Evolutionary conservation across 1,140 invertebrate genomes (phyloP), one percentile per base, ranked within the genome.

Genomic region (Drosophila sucinea): DNA sequence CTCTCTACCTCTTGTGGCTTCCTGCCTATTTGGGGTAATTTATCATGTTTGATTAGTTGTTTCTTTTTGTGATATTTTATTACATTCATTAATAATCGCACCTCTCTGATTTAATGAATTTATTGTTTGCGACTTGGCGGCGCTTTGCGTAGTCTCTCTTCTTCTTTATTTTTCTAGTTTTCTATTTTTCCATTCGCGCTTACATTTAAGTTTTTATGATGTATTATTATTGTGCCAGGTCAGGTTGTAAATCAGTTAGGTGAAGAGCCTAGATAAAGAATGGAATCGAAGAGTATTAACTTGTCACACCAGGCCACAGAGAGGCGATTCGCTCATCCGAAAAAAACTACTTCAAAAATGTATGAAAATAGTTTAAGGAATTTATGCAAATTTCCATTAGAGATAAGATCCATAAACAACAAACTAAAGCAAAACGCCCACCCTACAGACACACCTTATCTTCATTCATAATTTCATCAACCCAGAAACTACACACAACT

Each of bases 401-500:
- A 60, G 33, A 25, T 60, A 25, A 11, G 32, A 17, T 33, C 5
- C 1, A 23, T 11, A 35, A 35, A 23, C 5, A 27, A 7, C 23
- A 51, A 27, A 27, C 44, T 23, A 47, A 47, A 47, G 44, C 17
- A 47, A 35, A 27, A 3, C 30, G 25, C 60, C 41, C n/a, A 41
- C 58, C 32, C 65, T 63, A 51, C 69, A 67, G 72, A 69, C 83
- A 79, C 85, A 87, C 83, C 80, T 89, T 87, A 89, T 87, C 84
- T 78, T 73, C 84, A 87, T 87, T 87, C 84, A 87, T 87, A 87
- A 87, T 87, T 87, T 87, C 84, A 87, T 90, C 89, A 89, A 85
- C 70, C 84, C 77, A 87, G 65, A 83, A 86, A 68, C 44, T 51
- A 51, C 25, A 27, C 23, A 27, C 23, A 27, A 7, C 44, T 27